Evolutionary conservation across 2,888 invertebrate genomes (phyloP).

Genomic region (Plagiodera versicolora): DNA sequence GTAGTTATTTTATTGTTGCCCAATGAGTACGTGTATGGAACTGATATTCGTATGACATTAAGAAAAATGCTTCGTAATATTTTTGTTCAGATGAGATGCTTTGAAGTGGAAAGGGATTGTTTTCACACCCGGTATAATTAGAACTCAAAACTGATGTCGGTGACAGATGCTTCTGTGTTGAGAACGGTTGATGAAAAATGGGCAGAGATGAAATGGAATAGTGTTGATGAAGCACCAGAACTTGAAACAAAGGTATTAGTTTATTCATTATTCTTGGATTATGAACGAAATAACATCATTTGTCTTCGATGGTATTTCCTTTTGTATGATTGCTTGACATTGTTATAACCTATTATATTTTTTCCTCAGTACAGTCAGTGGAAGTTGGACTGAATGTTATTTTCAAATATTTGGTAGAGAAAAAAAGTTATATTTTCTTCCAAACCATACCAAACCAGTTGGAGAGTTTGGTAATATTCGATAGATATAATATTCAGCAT

Average conservation of each 20-base stretch:
- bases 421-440: no score
- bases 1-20: neutral
- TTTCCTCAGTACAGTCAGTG: no score
- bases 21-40: neutral
- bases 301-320: no score
- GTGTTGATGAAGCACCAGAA: neutral
- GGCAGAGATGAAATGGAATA: neutral
- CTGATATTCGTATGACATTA: neutral
- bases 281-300: no score
- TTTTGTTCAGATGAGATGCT: conserved; percentile 3
- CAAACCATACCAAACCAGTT: no score
- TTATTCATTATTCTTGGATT: neutral
- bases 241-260: neutral
- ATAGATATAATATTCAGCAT: no score
- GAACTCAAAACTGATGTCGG: conserved; percentile 13
- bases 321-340: no score
- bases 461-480: no score
- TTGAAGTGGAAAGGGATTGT: conserved; percentile 22
- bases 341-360: no score
- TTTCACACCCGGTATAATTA: conserved; percentile 23
- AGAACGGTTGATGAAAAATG: neutral
- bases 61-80: neutral
- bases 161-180: conserved; percentile 18
- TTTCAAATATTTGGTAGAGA: no score
- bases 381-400: no score